Percentiles rank a stretch among this genome's conserved stretches.
Conservation (phyloP, 2,888 invertebrate species). For the Pristionchus japonicus region DNA sequence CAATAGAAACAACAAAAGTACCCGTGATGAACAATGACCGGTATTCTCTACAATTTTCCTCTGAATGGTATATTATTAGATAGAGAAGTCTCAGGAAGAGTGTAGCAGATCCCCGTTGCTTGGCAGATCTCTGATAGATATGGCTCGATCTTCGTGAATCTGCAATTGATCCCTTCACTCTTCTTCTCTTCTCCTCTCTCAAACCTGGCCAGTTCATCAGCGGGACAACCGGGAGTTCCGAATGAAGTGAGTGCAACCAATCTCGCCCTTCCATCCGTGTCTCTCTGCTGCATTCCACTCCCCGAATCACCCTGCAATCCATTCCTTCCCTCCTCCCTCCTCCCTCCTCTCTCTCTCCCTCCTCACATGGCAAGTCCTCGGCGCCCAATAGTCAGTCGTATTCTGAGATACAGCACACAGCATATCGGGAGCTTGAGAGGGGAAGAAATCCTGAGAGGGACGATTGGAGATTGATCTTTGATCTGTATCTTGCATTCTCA, state of each 20-base stretch:
- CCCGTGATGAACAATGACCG: background rate
- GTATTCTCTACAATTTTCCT: background rate
- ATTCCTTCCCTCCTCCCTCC: background rate
- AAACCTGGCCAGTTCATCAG: slow-evolving; percentile 70
- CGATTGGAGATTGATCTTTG: background rate
- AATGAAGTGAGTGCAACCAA: slow-evolving; percentile 72
- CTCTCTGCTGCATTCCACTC: slow-evolving; percentile 68
- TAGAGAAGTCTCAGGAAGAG: background rate
- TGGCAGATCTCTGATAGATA: slow-evolving; percentile 67
- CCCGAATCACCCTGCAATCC: slow-evolving; percentile 68
- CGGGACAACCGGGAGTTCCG: slow-evolving; percentile 72
- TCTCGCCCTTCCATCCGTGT: slow-evolving; percentile 57
- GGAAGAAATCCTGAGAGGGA: slow-evolving; percentile 52
- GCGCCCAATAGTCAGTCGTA: slow-evolving; percentile 61
- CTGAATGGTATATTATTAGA: slow-evolving; percentile 11
- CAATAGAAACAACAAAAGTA: background rate
- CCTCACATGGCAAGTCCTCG: slow-evolving; percentile 69
- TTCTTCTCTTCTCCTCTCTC: background rate
- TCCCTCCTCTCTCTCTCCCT: background rate
- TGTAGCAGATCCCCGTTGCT: slow-evolving; percentile 69
- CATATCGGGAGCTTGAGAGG: slow-evolving; percentile 64
- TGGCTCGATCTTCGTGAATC: slow-evolving; percentile 67
- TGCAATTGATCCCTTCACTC: background rate
- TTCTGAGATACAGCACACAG: slow-evolving; percentile 71
- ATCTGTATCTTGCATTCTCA: slow-evolving; percentile 60